Evolutionary conservation across 2,113 vertebrate species (phyloP).

Genomic region (Crotalus horridus): DNA sequence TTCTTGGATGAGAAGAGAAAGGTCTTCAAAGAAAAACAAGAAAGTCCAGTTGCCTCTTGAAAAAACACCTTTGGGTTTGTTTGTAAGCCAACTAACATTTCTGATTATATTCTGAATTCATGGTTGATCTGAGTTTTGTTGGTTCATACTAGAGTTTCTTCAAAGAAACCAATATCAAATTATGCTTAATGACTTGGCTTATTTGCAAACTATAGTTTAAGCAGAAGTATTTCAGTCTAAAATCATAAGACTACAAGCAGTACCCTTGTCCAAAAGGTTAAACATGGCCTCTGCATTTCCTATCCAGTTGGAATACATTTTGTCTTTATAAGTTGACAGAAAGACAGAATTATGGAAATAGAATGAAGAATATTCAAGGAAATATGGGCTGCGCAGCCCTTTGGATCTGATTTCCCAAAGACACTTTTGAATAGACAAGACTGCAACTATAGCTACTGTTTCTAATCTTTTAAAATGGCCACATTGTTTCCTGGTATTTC

Average conservation of each 20-base stretch:
- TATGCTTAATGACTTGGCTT: not conserved
- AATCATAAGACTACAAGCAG: not conserved
- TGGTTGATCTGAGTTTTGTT: not conserved
- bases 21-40: too few relatives aligned
- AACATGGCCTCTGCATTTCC: not conserved
- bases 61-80: not conserved
- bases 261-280: not conserved
- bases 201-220: not conserved
- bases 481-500: not conserved
- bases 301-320: not conserved
- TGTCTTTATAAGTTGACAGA: not conserved
- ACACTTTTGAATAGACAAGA: not conserved
- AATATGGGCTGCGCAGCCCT: not conserved
- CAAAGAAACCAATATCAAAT: not conserved
- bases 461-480: not conserved
- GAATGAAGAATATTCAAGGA: not conserved
- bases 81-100: not conserved
- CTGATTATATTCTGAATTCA: not conserved
- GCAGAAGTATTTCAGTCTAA: not conserved
- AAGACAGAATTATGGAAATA: not conserved
- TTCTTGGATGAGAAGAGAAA: too few relatives aligned
- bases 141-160: not conserved
- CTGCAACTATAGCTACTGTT: not conserved
- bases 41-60: too few relatives aligned
- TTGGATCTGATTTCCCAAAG: not conserved